These are phyloP conservation scores for Sciaenops ocellatus DNA, from an alignment of 2,797 vertebrate genomes.

Conservation along the genomic window DNA sequence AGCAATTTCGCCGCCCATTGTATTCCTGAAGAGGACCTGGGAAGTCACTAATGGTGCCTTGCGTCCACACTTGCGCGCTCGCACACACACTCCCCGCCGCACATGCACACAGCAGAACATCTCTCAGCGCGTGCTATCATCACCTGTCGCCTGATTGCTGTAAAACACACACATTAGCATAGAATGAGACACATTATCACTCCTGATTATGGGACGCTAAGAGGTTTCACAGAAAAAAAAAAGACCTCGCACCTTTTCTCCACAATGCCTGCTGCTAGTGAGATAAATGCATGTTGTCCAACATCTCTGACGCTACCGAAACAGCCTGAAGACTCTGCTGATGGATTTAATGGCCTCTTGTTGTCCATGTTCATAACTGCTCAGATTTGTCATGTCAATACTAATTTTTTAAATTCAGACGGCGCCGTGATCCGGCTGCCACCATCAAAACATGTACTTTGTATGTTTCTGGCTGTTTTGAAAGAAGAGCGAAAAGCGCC, in stretches of 20 bases:
- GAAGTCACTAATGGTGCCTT: conserved; percentile 90
- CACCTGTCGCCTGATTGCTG: conserved; percentile 87
- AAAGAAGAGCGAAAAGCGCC: conserved; percentile 53
- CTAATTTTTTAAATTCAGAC: conserved; percentile 72
- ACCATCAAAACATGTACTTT: conserved; percentile 71
- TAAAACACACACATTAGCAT: conserved; percentile 88
- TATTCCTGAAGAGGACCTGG: conserved; percentile 89
- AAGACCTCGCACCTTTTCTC: conserved; percentile 85
- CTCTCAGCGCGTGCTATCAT: conserved; percentile 84
- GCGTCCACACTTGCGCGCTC: conserved; percentile 79
- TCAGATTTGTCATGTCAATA: conserved; percentile 77
- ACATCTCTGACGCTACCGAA: conserved; percentile 78
- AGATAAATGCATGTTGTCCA: conserved; percentile 85
- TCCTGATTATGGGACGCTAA: conserved; percentile 85
- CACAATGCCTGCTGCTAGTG: conserved; percentile 83
- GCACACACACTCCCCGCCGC: conserved; percentile 53
- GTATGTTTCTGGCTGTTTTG: conserved; percentile 51
- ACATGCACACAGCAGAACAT: conserved; percentile 70
- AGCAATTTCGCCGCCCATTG: conserved; percentile 89
- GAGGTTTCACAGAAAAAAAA: conserved; percentile 83
- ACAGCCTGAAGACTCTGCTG: conserved; percentile 84
- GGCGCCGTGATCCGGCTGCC: conserved; percentile 52
- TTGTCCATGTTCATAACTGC: conserved; percentile 74
- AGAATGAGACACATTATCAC: conserved; percentile 88
- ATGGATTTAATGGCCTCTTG: conserved; percentile 85